Conservation (phyloP, 2,797 vertebrate genomes). For the Sebastes hopkinsi region DNA sequence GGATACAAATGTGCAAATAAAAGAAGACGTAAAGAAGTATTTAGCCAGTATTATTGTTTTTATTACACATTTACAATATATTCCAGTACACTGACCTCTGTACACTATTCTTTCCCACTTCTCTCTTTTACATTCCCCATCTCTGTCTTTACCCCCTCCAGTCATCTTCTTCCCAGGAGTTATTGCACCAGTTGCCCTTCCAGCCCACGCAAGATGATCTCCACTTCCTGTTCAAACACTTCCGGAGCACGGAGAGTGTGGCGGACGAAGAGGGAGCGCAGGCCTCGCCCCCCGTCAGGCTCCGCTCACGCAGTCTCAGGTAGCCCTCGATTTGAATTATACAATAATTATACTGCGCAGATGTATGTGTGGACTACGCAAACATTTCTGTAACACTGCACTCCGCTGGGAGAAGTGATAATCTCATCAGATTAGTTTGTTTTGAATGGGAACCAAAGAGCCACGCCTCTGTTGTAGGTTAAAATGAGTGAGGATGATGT, state of each 20-base stretch:
- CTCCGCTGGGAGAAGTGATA: neutral
- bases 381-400: neutral
- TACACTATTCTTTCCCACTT: neutral
- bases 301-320: conserved; percentile 93
- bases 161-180: conserved; percentile 94
- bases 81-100: neutral
- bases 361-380: neutral
- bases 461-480: neutral
- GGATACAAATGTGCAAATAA: neutral
- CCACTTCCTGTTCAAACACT: conserved; percentile 93
- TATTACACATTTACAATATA: neutral
- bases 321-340: conserved; percentile 41
- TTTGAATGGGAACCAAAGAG: neutral
- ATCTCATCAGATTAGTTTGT: neutral
- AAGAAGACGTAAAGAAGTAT: neutral
- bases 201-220: conserved; percentile 94
- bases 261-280: conserved; percentile 85
- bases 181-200: conserved; percentile 92
- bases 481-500: neutral
- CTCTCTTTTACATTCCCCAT: too few relatives aligned
- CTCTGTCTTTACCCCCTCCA: conserved; percentile 44
- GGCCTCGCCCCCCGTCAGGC: conserved; percentile 81
- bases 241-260: conserved; percentile 91
- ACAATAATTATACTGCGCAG: too few relatives aligned
- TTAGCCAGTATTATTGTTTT: neutral